A percentile compares a stretch with the other conserved stretches of the same genome.
These are phyloP conservation scores for Melanerpes formicivorus DNA, from an alignment of 2,113 vertebrate genomes.

Conservation along the genomic window DNA sequence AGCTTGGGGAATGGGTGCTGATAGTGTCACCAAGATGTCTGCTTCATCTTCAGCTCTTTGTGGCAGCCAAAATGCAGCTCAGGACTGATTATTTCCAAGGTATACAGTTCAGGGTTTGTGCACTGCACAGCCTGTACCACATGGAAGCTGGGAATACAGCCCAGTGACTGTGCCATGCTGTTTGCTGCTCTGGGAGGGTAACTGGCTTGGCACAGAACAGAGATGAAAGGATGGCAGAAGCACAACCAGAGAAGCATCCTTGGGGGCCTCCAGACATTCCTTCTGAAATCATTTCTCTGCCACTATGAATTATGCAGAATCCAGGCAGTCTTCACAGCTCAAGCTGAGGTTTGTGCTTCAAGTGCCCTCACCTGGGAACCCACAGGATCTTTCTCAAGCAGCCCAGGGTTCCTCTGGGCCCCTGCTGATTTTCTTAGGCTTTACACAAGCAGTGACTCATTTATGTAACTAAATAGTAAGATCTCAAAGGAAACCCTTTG, in stretches of 20 bases:
- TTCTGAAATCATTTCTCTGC: background rate
- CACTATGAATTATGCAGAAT: background rate
- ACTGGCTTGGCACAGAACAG: background rate
- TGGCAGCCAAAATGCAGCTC: background rate
- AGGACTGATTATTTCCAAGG: background rate
- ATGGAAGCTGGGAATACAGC: background rate
- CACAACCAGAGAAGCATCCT: background rate
- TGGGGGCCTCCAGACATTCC: background rate
- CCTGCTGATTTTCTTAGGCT: background rate
- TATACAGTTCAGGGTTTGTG: background rate
- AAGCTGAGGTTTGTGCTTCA: background rate
- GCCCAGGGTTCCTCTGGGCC: background rate
- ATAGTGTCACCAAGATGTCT: background rate
- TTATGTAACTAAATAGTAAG: conserved; percentile 4
- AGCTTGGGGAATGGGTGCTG: background rate
- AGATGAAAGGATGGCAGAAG: background rate
- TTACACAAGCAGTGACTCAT: background rate
- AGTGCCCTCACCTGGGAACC: background rate
- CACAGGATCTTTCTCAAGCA: background rate
- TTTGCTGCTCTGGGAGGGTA: background rate
- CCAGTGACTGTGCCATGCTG: background rate
- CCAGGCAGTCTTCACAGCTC: background rate
- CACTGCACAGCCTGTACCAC: background rate
- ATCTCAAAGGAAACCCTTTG: background rate
- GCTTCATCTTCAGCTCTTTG: background rate